Conservation (phyloP, 2,797 vertebrate species). For the Meriones psammophilus region DNA sequence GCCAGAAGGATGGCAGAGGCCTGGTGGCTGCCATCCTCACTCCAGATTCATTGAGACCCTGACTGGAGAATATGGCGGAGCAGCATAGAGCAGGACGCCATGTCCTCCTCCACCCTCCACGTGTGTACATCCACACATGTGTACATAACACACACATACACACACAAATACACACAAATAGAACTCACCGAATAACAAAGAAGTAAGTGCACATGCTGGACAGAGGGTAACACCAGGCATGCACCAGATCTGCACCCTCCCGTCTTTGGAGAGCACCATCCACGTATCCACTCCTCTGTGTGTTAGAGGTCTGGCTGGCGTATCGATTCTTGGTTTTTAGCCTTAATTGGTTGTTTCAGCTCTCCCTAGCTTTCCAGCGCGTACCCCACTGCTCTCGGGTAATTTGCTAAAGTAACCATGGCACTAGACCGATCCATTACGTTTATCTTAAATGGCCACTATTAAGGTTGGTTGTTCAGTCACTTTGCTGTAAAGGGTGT, state of each 20-base stretch:
- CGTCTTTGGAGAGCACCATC: neutral
- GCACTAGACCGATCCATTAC: neutral
- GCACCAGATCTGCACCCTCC: neutral
- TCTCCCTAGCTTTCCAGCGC: slow-evolving; percentile 5
- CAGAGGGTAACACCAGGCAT: neutral
- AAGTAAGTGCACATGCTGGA: neutral
- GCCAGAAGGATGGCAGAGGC: neutral
- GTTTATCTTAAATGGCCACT: slow-evolving; percentile 38
- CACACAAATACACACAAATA: neutral
- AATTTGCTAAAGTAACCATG: slow-evolving; percentile 54
- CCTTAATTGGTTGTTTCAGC: slow-evolving; percentile 38
- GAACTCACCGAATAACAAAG: neutral
- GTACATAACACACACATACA: neutral
- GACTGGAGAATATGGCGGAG: neutral
- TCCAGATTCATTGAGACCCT: neutral
- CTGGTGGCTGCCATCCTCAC: too few relatives aligned
- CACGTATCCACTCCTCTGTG: neutral
- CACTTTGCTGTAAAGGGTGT: neutral
- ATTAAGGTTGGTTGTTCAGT: neutral
- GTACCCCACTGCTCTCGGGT: slow-evolving; percentile 35
- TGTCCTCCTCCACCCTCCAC: too few relatives aligned
- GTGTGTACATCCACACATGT: neutral
- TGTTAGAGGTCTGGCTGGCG: neutral
- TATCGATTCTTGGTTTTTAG: slow-evolving; percentile 39
- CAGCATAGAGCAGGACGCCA: neutral